Conservation (phyloP, 2,888 invertebrate genomes). For the Leptinotarsa peninsularis region DNA sequence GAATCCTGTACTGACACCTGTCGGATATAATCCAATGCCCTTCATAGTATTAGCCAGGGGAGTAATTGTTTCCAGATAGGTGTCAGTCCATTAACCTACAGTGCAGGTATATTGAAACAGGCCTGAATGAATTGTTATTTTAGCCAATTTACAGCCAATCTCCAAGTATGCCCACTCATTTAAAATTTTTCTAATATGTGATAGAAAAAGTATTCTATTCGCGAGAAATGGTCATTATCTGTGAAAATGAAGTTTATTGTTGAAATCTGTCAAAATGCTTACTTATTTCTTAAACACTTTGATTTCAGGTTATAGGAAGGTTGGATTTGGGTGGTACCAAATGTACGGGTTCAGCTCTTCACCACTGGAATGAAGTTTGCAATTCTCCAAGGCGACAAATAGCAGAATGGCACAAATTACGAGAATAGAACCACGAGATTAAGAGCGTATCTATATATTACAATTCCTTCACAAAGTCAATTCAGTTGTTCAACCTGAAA, state of each 20-base stretch:
- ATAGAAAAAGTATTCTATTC: no score
- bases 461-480: constrained; percentile 32
- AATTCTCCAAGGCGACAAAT: constrained; percentile 97
- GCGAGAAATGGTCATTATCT: no score
- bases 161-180: no score
- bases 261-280: not conserved
- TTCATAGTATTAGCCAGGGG: no score
- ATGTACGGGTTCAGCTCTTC: constrained; percentile 83
- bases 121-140: no score
- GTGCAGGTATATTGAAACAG: no score
- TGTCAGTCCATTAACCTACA: no score
- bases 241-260: not conserved
- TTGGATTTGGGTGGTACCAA: constrained; percentile 90
- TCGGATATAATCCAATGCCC: no score
- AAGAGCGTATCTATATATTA: constrained; percentile 37
- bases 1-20: no score
- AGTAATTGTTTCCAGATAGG: no score
- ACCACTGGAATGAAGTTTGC: constrained; percentile 98
- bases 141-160: no score
- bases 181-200: no score
- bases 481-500: constrained; percentile 27
- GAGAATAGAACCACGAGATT: constrained; percentile 74
- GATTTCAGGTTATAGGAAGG: constrained; percentile 88
- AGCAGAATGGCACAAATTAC: constrained; percentile 99
- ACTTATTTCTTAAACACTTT: not conserved